phyloP scores from a whole-genome alignment of 1,140 invertebrate species.

The Macrobrachium rosenbergii region DNA sequence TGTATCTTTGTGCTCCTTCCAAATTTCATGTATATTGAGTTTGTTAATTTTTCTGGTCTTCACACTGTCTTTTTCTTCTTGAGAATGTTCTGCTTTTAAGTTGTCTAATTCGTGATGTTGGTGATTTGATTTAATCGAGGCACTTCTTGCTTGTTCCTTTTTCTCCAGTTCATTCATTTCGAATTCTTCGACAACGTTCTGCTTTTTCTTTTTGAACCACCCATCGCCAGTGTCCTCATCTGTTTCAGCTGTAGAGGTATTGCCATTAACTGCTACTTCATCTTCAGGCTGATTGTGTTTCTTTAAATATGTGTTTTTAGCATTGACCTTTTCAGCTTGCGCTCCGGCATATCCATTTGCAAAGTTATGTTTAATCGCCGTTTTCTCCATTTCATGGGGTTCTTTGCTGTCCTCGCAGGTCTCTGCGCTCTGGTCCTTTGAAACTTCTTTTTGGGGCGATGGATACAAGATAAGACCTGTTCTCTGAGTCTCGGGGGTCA shows the following conservation, averaged over 20 bases:
- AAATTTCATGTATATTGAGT: not conserved
- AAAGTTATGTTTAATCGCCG: too few relatives aligned
- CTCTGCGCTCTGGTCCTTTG: not conserved
- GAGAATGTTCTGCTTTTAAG: not conserved
- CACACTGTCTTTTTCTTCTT: not conserved
- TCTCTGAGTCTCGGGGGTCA: conserved; percentile 35
- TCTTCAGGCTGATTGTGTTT: too few relatives aligned
- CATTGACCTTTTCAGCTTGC: too few relatives aligned
- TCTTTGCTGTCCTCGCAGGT: not conserved
- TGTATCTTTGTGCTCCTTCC: not conserved
- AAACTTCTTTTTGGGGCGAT: not conserved
- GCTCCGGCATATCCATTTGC: too few relatives aligned
- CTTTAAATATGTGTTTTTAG: too few relatives aligned
- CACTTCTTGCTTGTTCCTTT: too few relatives aligned
- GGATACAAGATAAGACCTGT: conserved; percentile 35
- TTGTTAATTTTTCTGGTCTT: not conserved
- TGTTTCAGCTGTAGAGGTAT: too few relatives aligned
- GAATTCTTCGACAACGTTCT: not conserved
- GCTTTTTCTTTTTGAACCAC: not conserved
- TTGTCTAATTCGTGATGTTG: too few relatives aligned
- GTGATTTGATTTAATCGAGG: too few relatives aligned
- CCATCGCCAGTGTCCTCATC: too few relatives aligned
- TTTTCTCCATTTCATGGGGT: too few relatives aligned
- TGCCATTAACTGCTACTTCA: too few relatives aligned
- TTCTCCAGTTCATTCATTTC: not conserved